phyloP scores from a whole-genome alignment of 2,797 vertebrate genomes.

The Columba guinea region DNA sequence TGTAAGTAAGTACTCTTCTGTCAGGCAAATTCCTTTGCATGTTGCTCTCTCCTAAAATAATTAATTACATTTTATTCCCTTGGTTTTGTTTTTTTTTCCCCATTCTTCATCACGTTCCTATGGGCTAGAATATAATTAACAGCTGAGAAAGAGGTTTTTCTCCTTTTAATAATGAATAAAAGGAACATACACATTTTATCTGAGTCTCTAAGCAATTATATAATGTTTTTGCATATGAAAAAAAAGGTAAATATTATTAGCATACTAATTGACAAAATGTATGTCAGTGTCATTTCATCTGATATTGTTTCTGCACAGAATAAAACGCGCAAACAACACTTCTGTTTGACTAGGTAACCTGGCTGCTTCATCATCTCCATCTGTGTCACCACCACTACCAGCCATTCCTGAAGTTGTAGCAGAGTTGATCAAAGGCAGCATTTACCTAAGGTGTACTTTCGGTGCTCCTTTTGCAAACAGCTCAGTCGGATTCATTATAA shows the following conservation, averaged over 20 bases:
- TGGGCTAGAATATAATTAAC: neutral
- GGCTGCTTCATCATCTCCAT: neutral
- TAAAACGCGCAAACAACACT: neutral
- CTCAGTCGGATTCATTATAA: slow-evolving; percentile 83
- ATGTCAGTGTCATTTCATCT: neutral
- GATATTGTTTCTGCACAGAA: neutral
- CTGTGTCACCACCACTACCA: slow-evolving; percentile 72
- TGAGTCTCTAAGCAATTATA: neutral
- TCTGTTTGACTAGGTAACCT: slow-evolving; percentile 58
- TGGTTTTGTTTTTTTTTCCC: accelerated
- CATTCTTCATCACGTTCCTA: neutral
- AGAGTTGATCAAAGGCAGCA: slow-evolving; percentile 71
- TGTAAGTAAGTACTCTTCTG: neutral
- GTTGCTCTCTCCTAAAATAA: neutral
- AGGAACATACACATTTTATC: neutral
- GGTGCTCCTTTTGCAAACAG: slow-evolving; percentile 70
- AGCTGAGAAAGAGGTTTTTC: neutral
- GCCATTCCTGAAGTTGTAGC: slow-evolving; percentile 75
- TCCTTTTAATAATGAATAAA: neutral
- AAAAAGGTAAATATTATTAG: neutral
- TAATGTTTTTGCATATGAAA: neutral
- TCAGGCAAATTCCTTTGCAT: neutral
- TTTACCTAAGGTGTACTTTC: slow-evolving; percentile 86
- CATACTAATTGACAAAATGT: neutral
- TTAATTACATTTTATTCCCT: neutral